Evolutionary conservation across 2,113 vertebrate species (phyloP), one percentile per base, ranked within the genome.

Genomic region (Gobius niger): DNA sequence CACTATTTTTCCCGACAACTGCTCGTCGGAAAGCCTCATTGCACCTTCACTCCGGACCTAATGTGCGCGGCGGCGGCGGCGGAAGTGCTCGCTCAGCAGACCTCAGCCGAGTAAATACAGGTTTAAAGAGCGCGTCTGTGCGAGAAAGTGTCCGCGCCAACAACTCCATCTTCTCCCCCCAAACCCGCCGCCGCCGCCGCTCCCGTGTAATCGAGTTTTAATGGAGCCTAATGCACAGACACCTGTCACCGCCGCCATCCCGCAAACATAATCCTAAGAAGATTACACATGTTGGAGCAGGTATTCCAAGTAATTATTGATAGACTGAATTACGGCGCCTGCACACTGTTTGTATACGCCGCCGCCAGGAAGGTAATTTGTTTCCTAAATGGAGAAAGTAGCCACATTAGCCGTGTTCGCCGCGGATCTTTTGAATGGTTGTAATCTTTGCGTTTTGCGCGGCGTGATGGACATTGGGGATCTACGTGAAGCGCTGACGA

Each of bases 261-360:
- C 91, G 90, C 92, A 94, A 93, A 94, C 93, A 94, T 96, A 93
- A 95, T 93, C 94, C 81, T 95, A 94, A 96, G 84, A 85, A 94
- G 95, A 96, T 96, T 96, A 96, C 93, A 94, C 92, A 91, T 95
- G 95, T 95, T 95, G 95, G 95, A 95, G 94, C 93, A 96, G 95
- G 95, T 96, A 98, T 91, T 95, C 93, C 94, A 94, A 93, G 94
- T 95, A 85, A 88, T 87, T 86, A 86, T 80, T 80, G 82, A 86
- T 88, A 82, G 78, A 69, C 78, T 63, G 76, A 83, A 79, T 85
- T 76, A 80, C 40, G 68, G 60, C 52, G 69, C 54, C 46, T 66
- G 77, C 74, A 64, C 41, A 67, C 75, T 82, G 60, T 73, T 79
- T 82, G 77, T 79, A 34, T 34, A 10, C 68, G n/a, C 65, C 18